phyloP scores from a whole-genome alignment of 2,888 invertebrate genomes.

The Argyra leucocephala region DNA sequence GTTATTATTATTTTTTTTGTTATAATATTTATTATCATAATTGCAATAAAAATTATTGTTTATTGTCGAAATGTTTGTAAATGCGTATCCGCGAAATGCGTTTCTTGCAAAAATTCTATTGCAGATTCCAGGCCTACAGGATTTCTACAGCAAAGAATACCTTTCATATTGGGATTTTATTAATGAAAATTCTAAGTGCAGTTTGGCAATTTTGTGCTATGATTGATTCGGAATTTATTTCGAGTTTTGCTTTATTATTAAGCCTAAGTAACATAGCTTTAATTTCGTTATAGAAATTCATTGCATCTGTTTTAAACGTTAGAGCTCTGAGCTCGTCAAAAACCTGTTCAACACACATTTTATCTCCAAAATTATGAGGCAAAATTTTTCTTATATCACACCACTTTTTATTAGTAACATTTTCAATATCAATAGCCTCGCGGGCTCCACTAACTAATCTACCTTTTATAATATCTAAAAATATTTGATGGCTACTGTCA shows the following conservation, averaged over 20 bases:
- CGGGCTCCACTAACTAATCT: no score
- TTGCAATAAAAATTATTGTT: no score
- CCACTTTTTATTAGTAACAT: no score
- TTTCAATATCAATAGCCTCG: no score
- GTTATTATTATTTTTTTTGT: no score
- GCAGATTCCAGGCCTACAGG: conserved; percentile 20
- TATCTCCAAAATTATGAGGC: conserved; percentile 1
- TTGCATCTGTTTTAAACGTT: conserved; percentile 16
- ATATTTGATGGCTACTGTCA: neutral
- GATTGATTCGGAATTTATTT: neutral
- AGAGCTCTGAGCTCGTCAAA: conserved; percentile 16
- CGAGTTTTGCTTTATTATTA: conserved; percentile 21
- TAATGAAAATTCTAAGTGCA: conserved; percentile 17
- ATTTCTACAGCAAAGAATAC: conserved; percentile 18
- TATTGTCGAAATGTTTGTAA: neutral
- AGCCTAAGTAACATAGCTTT: conserved; percentile 17
- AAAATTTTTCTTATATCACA: neutral
- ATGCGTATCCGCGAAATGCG: neutral
- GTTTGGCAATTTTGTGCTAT: conserved; percentile 15
- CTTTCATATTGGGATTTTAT: conserved; percentile 19
- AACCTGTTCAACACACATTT: neutral
- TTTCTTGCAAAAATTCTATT: conserved; percentile 19
- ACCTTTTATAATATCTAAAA: no score
- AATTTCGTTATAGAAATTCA: conserved; percentile 19
- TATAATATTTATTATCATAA: no score